Evolutionary conservation across 2,888 invertebrate genomes (phyloP), one percentile per base, ranked within the genome.

Genomic region (Drosophila meridiana): DNA sequence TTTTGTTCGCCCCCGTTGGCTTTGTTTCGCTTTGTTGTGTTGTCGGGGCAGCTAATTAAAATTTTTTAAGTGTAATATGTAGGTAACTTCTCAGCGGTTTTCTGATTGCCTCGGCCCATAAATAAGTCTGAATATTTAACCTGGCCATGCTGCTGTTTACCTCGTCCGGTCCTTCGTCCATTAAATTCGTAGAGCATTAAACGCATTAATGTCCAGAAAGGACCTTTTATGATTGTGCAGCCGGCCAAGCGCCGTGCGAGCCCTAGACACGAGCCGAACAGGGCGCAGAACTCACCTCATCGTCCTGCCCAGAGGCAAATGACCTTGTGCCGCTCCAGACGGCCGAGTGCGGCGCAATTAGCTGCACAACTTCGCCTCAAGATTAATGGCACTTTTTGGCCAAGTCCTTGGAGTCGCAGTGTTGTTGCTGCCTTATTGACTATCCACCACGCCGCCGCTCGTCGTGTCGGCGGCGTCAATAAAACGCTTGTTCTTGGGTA

Each of bases 281-380:
- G 40, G 43, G 32, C 52, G n/a, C 43, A 40, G 20, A n/a, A 30
- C 45, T 71, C 58, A 32, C 36, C 59, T 60, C 64, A 14, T 40
- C 40, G 34, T 14, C 30, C 34, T 48, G 52, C 48, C 64, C 42
- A 4, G 47, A 28, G 76, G 76, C 82, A 57, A 71, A 62, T 73
- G 82, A 85, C 89, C 87, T 76, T 83, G 77, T 52, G 61, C 48
- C 63, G 69, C 62, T 68, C 62, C 71, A 81, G 78, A 89, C 82
- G 69, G 47, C 60, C 65, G 76, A 75, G 73, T 82, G 67, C 70
- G 81, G 55, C 77, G 63, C 88, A 87, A 87, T 87, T 90, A 90
- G 83, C 90, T 81, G 86, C 90, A 88, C 81, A 86, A 88, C 79
- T 81, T 85, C 59, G 77, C 53, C 83, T 63, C 30, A 86, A 87